phyloP scores from a whole-genome alignment of 1,140 invertebrate species.

The Eulimnadia texana region DNA sequence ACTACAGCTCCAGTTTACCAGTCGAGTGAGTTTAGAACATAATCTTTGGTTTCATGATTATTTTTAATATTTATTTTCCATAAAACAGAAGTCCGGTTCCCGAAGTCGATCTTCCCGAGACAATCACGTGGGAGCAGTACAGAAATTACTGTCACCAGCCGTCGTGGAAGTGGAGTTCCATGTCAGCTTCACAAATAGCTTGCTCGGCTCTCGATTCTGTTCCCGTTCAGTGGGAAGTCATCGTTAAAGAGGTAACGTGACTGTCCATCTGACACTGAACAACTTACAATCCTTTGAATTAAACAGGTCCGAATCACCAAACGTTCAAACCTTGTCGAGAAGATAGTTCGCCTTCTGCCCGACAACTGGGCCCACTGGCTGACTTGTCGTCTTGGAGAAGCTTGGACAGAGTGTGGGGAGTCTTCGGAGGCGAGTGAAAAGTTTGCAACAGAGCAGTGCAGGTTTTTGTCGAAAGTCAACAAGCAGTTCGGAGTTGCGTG shows the following conservation, averaged over 20 bases:
- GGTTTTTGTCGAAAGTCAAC: background rate
- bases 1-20: background rate
- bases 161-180: constrained; percentile 3
- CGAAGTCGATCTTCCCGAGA: background rate
- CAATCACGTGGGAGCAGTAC: background rate
- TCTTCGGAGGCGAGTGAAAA: background rate
- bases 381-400: background rate
- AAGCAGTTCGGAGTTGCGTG: background rate
- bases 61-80: too few species aligned
- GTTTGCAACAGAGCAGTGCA: background rate
- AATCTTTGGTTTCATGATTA: background rate
- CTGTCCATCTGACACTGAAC: background rate
- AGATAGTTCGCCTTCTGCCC: background rate
- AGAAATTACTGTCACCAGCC: constrained; percentile 6
- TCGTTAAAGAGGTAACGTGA: constrained; percentile 3
- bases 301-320: constrained; percentile 1
- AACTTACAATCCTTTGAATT: too few species aligned
- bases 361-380: background rate
- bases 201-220: background rate
- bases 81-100: background rate
- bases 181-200: background rate
- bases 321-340: background rate
- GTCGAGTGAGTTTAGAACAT: background rate
- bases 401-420: background rate
- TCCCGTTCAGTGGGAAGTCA: background rate